Evolutionary conservation across 2,888 invertebrate species (phyloP).

Genomic region (Pristionchus japonicus): DNA sequence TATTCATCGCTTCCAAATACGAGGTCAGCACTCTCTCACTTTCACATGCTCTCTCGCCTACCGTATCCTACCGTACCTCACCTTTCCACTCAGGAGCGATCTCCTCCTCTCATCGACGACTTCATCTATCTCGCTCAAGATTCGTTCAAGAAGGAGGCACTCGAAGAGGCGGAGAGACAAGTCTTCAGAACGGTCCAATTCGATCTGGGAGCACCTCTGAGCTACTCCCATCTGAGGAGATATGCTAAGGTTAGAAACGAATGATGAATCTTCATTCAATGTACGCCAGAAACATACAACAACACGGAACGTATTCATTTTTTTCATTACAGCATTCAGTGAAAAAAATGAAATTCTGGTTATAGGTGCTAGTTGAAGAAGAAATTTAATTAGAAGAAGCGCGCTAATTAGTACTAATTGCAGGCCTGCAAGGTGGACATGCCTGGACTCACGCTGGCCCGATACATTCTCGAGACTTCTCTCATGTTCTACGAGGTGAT

Average conservation of each 20-base stretch:
- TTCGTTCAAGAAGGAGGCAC: constrained; percentile 86
- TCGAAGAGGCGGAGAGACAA: constrained; percentile 89
- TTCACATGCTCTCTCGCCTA: background rate
- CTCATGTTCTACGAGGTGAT: constrained; percentile 92
- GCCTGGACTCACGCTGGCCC: constrained; percentile 91
- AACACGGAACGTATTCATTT: no score
- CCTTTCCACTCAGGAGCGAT: constrained; percentile 85
- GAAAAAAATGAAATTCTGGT: background rate
- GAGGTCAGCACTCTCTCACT: constrained; percentile 83
- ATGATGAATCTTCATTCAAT: no score
- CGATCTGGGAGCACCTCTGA: constrained; percentile 94
- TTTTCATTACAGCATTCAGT: no score
- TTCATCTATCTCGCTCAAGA: constrained; percentile 97
- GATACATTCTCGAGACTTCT: constrained; percentile 93
- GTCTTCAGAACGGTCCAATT: constrained; percentile 88
- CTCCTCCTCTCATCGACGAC: constrained; percentile 93
- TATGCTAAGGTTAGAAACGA: constrained; percentile 83
- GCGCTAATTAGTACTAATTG: background rate
- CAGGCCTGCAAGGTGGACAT: constrained; percentile 81
- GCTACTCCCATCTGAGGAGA: constrained; percentile 94
- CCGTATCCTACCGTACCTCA: background rate
- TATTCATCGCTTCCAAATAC: constrained; percentile 95
- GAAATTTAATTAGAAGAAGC: background rate
- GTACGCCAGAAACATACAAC: no score
- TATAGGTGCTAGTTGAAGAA: background rate